phyloP scores from a whole-genome alignment of 2,888 invertebrate species.

The Lasioglossum lativentre region DNA sequence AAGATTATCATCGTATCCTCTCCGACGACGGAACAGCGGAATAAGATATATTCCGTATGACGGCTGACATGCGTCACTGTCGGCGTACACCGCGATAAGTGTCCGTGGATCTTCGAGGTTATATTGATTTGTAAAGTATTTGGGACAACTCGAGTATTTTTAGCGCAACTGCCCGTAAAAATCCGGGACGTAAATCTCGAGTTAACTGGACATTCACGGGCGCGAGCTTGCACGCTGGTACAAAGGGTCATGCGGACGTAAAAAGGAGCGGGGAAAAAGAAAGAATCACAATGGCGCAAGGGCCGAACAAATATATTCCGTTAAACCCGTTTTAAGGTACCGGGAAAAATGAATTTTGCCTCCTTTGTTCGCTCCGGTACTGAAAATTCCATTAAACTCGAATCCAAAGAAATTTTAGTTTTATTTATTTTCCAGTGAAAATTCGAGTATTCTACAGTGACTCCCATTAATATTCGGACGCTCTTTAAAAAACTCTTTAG shows the following conservation, averaged over 20 bases:
- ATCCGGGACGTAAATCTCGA: conserved; percentile 58
- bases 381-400: background rate
- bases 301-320: conserved; percentile 52
- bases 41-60: background rate
- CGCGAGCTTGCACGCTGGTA: conserved; percentile 55
- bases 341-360: background rate
- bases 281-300: conserved; percentile 28
- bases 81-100: background rate
- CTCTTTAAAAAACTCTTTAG: no score
- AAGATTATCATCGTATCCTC: background rate
- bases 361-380: background rate
- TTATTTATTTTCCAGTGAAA: no score
- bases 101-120: background rate
- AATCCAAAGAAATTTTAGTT: background rate
- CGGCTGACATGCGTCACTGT: background rate
- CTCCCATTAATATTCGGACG: no score
- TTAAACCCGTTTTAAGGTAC: conserved; percentile 26
- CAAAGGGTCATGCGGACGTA: conserved; percentile 54
- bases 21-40: background rate
- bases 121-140: conserved; percentile 28
- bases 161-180: conserved; percentile 43
- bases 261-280: conserved; percentile 22
- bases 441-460: no score
- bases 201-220: conserved; percentile 60
- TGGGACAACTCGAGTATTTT: conserved; percentile 24